Percentiles rank a stretch among this genome's conserved stretches.
These are phyloP conservation scores for Pammene aurita DNA, from an alignment of 2,888 invertebrate genomes.

Conservation along the genomic window DNA sequence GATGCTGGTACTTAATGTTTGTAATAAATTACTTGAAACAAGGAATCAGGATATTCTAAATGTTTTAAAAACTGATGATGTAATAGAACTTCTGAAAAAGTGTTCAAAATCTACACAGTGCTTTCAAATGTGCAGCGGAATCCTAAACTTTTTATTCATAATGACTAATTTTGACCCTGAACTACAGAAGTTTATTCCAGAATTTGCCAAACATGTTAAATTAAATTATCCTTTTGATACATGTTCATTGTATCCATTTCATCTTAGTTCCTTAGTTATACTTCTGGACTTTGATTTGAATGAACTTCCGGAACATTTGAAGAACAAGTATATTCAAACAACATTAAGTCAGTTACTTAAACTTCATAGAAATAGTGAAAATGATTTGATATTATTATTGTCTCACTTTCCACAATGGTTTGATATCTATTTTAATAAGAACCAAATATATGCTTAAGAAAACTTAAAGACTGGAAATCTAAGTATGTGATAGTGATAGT, in stretches of 20 bases:
- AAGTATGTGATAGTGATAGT: neutral
- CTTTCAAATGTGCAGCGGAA: conserved; percentile 66
- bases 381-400: conserved; percentile 66
- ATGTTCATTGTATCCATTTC: conserved; percentile 60
- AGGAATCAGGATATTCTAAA: conserved; percentile 47
- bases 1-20: conserved; percentile 54
- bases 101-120: conserved; percentile 62
- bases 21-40: conserved; percentile 51
- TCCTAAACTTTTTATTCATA: conserved; percentile 66
- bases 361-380: conserved; percentile 55
- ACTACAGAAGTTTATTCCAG: conserved; percentile 57
- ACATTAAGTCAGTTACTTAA: conserved; percentile 54
- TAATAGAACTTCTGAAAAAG: conserved; percentile 54
- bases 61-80: conserved; percentile 47
- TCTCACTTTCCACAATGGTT: conserved; percentile 76
- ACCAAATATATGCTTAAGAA: neutral
- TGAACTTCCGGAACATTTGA: conserved; percentile 48
- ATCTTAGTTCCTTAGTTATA: conserved; percentile 57
- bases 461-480: neutral
- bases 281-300: conserved; percentile 63
- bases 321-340: conserved; percentile 51
- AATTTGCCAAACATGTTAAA: conserved; percentile 60
- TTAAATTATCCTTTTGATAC: conserved; percentile 46
- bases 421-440: conserved; percentile 57
- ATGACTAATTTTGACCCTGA: conserved; percentile 58